Evolutionary conservation across 2,113 vertebrate species (phyloP).

Genomic region (Cryptomyrus ogoouensis): DNA sequence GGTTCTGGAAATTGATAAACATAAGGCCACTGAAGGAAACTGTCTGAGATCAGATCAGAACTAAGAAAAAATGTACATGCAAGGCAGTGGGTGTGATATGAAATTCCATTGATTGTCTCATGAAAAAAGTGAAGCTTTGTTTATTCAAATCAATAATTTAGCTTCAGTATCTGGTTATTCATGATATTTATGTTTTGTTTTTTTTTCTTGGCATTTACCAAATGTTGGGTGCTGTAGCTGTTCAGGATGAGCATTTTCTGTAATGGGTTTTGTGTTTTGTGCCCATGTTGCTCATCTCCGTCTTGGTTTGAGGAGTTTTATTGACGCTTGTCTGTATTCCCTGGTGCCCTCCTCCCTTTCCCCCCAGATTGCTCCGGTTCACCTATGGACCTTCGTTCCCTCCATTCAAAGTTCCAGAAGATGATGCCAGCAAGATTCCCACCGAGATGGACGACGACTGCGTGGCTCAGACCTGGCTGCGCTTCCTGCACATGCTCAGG

Average conservation of each 20-base stretch:
- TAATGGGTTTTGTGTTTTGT: background rate
- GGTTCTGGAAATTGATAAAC: background rate
- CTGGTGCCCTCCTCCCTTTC: conserved; percentile 24
- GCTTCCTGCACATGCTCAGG: conserved; percentile 96
- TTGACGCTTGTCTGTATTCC: background rate
- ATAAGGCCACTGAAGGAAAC: background rate
- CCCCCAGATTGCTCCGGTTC: conserved; percentile 76
- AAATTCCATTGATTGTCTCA: background rate
- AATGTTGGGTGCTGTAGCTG: background rate
- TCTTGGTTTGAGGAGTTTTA: background rate
- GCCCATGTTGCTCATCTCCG: background rate
- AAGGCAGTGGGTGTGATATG: background rate
- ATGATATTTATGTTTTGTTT: background rate
- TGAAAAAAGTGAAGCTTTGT: background rate
- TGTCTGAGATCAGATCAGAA: background rate
- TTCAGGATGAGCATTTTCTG: background rate
- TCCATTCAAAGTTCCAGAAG: conserved; percentile 87
- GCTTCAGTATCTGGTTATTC: background rate
- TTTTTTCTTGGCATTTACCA: background rate
- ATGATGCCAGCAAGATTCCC: conserved; percentile 85
- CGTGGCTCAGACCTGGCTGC: conserved; percentile 91
- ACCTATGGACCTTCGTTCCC: conserved; percentile 90
- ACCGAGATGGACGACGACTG: conserved; percentile 93
- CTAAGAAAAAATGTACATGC: background rate
- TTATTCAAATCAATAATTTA: background rate